Conservation (phyloP, 2,888 invertebrate genomes). For the Cantharis lateralis region DNA sequence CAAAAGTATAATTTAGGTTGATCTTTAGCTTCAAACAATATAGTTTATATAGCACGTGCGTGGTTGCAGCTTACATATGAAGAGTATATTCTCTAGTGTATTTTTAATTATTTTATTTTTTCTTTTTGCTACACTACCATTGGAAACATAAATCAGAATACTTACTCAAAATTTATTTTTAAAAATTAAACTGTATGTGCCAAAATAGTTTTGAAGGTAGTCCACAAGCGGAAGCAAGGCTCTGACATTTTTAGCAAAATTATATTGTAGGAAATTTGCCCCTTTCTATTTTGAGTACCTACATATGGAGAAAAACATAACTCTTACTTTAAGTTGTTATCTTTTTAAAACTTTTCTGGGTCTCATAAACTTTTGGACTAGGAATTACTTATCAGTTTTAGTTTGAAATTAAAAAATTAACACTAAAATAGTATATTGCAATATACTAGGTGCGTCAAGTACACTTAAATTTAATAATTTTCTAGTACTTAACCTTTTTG, state of each 20-base stretch:
- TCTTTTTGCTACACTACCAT: background rate
- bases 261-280: too few relatives aligned
- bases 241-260: background rate
- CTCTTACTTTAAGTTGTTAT: background rate
- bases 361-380: too few relatives aligned
- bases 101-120: background rate
- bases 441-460: too few relatives aligned
- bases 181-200: background rate
- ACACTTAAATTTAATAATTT: too few relatives aligned
- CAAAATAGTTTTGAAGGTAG: background rate
- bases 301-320: background rate
- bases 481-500: too few relatives aligned
- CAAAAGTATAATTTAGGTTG: background rate
- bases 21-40: background rate
- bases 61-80: background rate
- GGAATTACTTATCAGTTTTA: too few relatives aligned
- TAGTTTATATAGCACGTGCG: background rate
- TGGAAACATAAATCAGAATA: background rate
- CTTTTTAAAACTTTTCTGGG: background rate
- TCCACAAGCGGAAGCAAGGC: background rate
- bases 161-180: background rate
- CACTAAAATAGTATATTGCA: too few relatives aligned
- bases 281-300: background rate
- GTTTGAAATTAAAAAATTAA: too few relatives aligned
- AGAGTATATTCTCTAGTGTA: background rate